Conservation (phyloP, 2,113 vertebrate species). For the Sisor rabdophorus region DNA sequence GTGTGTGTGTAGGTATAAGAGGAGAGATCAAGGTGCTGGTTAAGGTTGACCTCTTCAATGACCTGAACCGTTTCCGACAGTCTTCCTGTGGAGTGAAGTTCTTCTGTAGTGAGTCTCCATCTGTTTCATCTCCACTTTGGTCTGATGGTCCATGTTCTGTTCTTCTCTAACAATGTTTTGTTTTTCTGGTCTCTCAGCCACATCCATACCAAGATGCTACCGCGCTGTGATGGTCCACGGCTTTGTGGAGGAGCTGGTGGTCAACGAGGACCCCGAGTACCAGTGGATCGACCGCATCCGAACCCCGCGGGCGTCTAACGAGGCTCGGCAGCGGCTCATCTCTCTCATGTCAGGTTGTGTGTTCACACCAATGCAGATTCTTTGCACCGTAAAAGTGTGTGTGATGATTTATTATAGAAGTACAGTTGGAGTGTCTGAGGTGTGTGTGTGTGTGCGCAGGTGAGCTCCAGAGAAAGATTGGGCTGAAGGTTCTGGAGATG, state of each 20-base stretch:
- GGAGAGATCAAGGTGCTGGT: constrained; percentile 95
- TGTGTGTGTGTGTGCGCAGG: constrained; percentile 65
- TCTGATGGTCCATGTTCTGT: too few relatives aligned
- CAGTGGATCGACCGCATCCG: constrained; percentile 98
- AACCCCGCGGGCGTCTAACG: constrained; percentile 93
- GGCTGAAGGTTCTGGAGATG: constrained; percentile 97
- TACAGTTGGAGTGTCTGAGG: neutral
- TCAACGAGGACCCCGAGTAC: constrained; percentile 98
- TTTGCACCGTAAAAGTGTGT: too few relatives aligned
- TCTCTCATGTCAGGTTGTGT: constrained; percentile 94
- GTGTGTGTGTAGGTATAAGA: constrained; percentile 80
- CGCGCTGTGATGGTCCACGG: constrained; percentile 88
- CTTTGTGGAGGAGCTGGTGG: constrained; percentile 97
- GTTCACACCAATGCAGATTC: neutral
- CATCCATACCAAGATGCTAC: constrained; percentile 90
- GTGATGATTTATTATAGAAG: neutral
- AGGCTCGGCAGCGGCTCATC: constrained; percentile 94
- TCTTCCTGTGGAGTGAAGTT: constrained; percentile 98
- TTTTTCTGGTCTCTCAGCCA: constrained; percentile 67
- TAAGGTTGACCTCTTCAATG: constrained; percentile 98
- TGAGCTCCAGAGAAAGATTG: constrained; percentile 96
- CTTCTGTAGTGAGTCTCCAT: constrained; percentile 88
- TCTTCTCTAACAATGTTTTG: constrained; percentile 7
- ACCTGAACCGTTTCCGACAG: constrained; percentile 94
- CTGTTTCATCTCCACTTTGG: neutral